Conservation (phyloP, 2,888 invertebrate species). For the Ptychoptera contaminata region DNA sequence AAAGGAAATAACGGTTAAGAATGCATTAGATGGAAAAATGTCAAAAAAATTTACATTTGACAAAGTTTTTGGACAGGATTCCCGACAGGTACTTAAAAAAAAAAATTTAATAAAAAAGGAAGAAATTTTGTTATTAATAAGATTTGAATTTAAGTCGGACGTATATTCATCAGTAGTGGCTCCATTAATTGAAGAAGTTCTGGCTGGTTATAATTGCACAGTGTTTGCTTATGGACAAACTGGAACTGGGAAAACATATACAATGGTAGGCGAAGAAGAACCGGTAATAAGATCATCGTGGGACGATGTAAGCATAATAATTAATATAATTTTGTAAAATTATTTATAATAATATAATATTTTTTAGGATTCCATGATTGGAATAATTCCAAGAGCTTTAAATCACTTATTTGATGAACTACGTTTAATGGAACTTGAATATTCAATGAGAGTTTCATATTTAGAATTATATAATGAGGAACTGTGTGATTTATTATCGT, state of each 20-base stretch:
- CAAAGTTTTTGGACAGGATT: constrained; percentile 63
- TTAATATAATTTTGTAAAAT: too few relatives aligned
- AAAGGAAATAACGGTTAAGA: constrained; percentile 51
- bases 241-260: constrained; percentile 91
- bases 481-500: constrained; percentile 75
- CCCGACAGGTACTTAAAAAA: constrained; percentile 51
- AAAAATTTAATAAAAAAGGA: background rate
- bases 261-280: constrained; percentile 75
- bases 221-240: constrained; percentile 95
- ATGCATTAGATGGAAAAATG: constrained; percentile 40
- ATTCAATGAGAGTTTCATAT: constrained; percentile 82
- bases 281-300: constrained; percentile 42
- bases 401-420: constrained; percentile 84
- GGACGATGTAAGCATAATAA: constrained; percentile 55
- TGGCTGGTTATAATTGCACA: constrained; percentile 93
- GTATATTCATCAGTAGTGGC: constrained; percentile 78
- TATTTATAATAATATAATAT: constrained; percentile 5
- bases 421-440: constrained; percentile 59
- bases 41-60: constrained; percentile 75
- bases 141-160: constrained; percentile 44
- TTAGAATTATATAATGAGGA: constrained; percentile 96
- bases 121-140: background rate
- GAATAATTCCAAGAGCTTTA: constrained; percentile 83
- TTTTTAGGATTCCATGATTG: constrained; percentile 64
- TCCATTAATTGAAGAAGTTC: constrained; percentile 78